Base-by-base conservation (phyloP, 2,113 vertebrate genomes). In the Ailurus styani region DNA sequence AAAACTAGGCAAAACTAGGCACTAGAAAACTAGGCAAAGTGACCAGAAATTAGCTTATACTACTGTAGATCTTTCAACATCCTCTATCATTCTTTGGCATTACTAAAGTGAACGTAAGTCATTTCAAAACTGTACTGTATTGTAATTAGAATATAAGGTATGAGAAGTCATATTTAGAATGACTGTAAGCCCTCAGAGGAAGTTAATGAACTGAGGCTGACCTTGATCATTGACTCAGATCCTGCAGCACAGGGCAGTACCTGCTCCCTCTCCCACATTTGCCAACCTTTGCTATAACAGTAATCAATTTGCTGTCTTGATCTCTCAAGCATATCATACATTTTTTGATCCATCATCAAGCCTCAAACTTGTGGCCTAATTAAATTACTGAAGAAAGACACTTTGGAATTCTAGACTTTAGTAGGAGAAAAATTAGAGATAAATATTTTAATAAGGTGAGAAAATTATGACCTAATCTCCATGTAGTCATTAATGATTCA, bases 281-380 rank as follows among this genome's bases (percentile, higher is more conserved):
- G 98, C 98, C 98, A 99, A 98, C 99, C 98, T 99, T 98, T 99
- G 98, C 99, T 98, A 98, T 98, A 98, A 99, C 99, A 99, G 99
- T 99, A 99, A 99, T 99, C 99, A 99, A 99, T 99, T 99, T 99
- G 98, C 99, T 98, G 99, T 99, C 99, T 99, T 99, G 99, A 99
- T 99, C 99, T 99, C 98, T 99, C 99, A 99, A 99, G 99, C 99
- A 99, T 99, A 99, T 99, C 99, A 99, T 98, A 99, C 99, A 99
- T 99, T 99, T 99, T 98, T 98, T 99, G 99, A 99, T 99, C 99
- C 99, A 99, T 98, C 98, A 98, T 99, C 98, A 98, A 98, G 97
- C 98, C 98, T 99, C 98, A 98, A 98, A 98, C 98, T 99, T 98
- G 98, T 98, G 95, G 98, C 98, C 99, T 99, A 99, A 99, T 99